Percentiles rank a stretch among this genome's conserved stretches.
Conservation (phyloP, 2,797 vertebrate species). For the Graptemys geographica region DNA sequence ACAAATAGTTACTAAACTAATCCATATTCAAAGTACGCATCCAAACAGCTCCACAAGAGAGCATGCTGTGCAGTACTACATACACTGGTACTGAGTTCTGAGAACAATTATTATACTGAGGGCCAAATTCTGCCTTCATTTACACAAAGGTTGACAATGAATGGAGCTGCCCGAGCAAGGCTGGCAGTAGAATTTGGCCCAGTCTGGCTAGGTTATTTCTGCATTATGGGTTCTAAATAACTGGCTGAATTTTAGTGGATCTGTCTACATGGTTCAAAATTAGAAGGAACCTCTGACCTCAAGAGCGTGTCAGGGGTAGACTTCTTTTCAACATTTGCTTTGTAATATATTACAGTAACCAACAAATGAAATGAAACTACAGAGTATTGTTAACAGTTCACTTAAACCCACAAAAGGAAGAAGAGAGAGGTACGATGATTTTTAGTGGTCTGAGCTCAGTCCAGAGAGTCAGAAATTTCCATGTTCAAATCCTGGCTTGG, state of each 20-base stretch:
- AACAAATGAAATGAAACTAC: slow-evolving; percentile 55
- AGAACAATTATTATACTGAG: neutral
- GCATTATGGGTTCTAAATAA: neutral
- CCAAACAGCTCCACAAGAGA: neutral
- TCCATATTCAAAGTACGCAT: rapidly evolving
- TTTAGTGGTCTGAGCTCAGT: neutral
- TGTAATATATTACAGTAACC: slow-evolving; percentile 42
- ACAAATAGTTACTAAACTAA: neutral
- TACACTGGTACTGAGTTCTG: neutral
- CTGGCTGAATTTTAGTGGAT: slow-evolving; percentile 32
- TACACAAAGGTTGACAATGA: neutral
- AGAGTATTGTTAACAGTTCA: slow-evolving; percentile 37
- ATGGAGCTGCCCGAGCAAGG: neutral
- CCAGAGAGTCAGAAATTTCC: neutral
- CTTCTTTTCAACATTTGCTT: slow-evolving; percentile 44
- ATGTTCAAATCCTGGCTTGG: neutral
- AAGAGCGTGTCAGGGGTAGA: neutral
- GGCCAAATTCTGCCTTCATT: neutral
- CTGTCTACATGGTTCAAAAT: slow-evolving; percentile 9
- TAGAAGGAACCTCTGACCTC: slow-evolving; percentile 36
- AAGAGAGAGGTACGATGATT: neutral
- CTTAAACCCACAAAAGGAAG: slow-evolving; percentile 39
- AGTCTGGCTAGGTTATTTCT: neutral
- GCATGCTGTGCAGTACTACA: rapidly evolving
- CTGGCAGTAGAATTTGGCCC: neutral